Evolutionary conservation across 2,113 vertebrate species (phyloP).

Genomic region (Epinephelus fuscoguttatus): DNA sequence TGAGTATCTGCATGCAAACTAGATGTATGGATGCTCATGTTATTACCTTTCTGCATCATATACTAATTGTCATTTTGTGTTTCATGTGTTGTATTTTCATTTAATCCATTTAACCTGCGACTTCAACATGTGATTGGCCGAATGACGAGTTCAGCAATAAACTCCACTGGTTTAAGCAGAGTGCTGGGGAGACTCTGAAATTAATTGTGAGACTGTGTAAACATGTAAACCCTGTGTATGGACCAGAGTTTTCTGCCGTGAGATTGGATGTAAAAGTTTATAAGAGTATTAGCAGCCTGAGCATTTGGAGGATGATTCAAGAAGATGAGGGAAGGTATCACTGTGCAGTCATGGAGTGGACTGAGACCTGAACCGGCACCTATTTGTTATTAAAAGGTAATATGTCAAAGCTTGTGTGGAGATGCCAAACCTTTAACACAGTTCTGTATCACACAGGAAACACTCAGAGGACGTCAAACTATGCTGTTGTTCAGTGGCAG

Average conservation of each 20-base stretch:
- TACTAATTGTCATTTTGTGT: too few species aligned
- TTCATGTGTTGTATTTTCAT: too few species aligned
- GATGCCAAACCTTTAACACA: too few species aligned
- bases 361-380: neutral
- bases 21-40: too few species aligned
- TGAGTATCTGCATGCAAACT: too few species aligned
- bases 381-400: slow-evolving; percentile 56
- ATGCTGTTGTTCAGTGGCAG: too few species aligned
- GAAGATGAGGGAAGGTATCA: slow-evolving; percentile 61
- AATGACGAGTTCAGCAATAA: rapidly evolving
- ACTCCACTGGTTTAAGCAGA: slow-evolving; percentile 48
- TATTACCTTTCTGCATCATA: too few species aligned
- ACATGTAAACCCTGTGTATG: rapidly evolving
- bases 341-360: slow-evolving; percentile 12
- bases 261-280: rapidly evolving
- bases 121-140: neutral
- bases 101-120: too few species aligned
- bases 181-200: slow-evolving; percentile 1
- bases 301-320: neutral
- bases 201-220: neutral
- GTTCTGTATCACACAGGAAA: too few species aligned
- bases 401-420: too few species aligned
- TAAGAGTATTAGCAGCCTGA: neutral
- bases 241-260: neutral
- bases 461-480: too few species aligned